Evolutionary conservation across 2,888 invertebrate species (phyloP), one percentile per base, ranked within the genome.

Genomic region (Eurytoma californica): DNA sequence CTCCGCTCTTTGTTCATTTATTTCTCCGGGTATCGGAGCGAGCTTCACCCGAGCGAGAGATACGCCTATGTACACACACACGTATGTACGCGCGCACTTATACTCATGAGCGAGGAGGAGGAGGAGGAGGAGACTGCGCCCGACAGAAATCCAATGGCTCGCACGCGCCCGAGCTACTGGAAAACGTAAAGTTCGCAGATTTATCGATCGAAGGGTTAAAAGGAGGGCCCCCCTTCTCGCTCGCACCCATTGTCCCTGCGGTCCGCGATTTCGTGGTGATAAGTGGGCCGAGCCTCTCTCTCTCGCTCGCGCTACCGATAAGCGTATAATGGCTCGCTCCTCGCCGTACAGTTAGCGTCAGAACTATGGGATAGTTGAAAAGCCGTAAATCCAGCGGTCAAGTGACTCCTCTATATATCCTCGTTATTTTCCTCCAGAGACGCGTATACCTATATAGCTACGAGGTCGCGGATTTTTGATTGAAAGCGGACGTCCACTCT

Each of bases 101-200:
- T 7, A 39, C 39, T 47, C 12, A 39, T n/a, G 61, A 3, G 14
- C 28, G 63, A 12, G 72, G 5, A 57, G 24, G 5, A 51, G 24
- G 5, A 51, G 47, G 67, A 3, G 51, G 53, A 49, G 24, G 30
- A 7, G 13, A n/a, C 77, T 80, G 82, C 72, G 30, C 24, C 73
- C 70, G 82, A 80, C 82, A 82, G 82, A 80, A 82, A 82, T 75
- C 82, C 82, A 80, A 82, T 82, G 82, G 78, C 75, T 77, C 76
- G 77, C 74, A 73, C 80, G 75, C 69, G 74, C 70, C 51, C 53
- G 58, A 58, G 72, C 77, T 55, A 57, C 79, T 80, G 77, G 77
- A 82, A 80, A 79, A 76, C 74, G 80, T 80, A 80, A 82, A 82
- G 82, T 82, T 82, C 74, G 80, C 74, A 80, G 82, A 82, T 82